These are phyloP conservation scores for Nudaria mundana DNA, from an alignment of 2,888 invertebrate species.

Conservation along the genomic window DNA sequence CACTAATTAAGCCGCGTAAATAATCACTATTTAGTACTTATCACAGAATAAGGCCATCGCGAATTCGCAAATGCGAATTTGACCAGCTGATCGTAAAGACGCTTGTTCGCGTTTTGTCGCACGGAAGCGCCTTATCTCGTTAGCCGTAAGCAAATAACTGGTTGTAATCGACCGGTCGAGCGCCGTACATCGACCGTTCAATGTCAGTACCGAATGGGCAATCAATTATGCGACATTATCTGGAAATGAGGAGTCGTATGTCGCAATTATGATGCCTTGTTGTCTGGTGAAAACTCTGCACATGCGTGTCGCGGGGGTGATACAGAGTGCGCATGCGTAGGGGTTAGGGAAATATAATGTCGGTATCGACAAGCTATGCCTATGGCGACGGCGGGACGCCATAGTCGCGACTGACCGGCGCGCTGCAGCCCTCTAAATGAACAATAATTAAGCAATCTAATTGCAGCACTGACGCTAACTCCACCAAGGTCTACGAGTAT, in stretches of 20 bases:
- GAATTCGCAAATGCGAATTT: slow-evolving; percentile 22
- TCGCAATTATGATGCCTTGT: slow-evolving; percentile 53
- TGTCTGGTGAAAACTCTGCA: slow-evolving; percentile 45
- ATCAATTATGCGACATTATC: slow-evolving; percentile 75
- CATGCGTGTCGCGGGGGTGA: slow-evolving; percentile 52
- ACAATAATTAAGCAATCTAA: slow-evolving; percentile 46
- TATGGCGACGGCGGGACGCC: slow-evolving; percentile 55
- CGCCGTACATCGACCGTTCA: slow-evolving; percentile 62
- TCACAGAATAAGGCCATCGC: slow-evolving; percentile 47
- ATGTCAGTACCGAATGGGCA: slow-evolving; percentile 77
- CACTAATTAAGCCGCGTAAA: slow-evolving; percentile 46
- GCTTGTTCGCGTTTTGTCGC: slow-evolving; percentile 31
- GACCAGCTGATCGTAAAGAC: slow-evolving; percentile 46
- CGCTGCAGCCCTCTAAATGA: slow-evolving; percentile 33
- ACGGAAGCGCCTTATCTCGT: slow-evolving; percentile 56
- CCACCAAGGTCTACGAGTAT: slow-evolving; percentile 35
- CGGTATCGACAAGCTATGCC: slow-evolving; percentile 50
- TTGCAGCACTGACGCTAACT: slow-evolving; percentile 35
- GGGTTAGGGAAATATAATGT: slow-evolving; percentile 27
- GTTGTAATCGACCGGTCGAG: slow-evolving; percentile 59
- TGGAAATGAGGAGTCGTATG: slow-evolving; percentile 63
- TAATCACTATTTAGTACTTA: slow-evolving; percentile 41
- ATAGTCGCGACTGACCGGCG: slow-evolving; percentile 40
- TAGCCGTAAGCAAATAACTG: slow-evolving; percentile 70
- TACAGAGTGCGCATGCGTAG: slow-evolving; percentile 56